Base-by-base conservation (phyloP, 2,113 vertebrate genomes). In the Hepsetus odoe region DNA sequence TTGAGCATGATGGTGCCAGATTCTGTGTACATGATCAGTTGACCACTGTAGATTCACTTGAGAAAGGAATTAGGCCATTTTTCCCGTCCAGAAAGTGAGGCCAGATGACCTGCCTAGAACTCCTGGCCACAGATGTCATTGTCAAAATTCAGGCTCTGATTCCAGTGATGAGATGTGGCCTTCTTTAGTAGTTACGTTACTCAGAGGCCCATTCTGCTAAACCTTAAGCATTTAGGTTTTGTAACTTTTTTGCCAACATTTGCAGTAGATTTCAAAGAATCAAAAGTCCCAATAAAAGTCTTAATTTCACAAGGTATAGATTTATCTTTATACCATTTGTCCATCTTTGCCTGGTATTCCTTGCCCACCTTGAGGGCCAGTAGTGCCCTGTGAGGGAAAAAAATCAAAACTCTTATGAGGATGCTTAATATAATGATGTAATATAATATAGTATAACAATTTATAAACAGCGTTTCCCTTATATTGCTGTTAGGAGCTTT, bases 261-360 rank as follows among this genome's bases (percentile, higher is more conserved):
- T 28, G 16, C 20, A 56, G 53, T 56, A 24, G 16, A 56, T n/a
- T 11, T 24, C 24, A 11, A 10, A 56, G 8, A 22, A n/a, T n/a
- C 10, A 9, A 9, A 55, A 55, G 20, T 55, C 42, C 5, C 20
- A 55, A 2, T 6, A 2, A 11, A 42, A 42, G 1, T 11, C 42
- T 44, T 6, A 26, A 24, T 4, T 35, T 22, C 0, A 28, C 33
- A 18, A 40, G 1, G 42, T 35, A 72, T n/a, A 32, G 40, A 12
- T 72, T 44, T 62, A n/a, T 5, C 14, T 22, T 83, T 91, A 90
- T 93, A 89, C 97, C 94, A 90, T 87, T 92, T 93, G 93, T 18
- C 97, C 97, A 84, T 93, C 90, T 89, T 93, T 89, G 86, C 97
- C 97, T 35, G 90, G 87, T 33, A 88, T 84, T 42, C 97, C 97